Conservation (phyloP, 2,888 invertebrate species). For the Halocaridina rubra region DNA sequence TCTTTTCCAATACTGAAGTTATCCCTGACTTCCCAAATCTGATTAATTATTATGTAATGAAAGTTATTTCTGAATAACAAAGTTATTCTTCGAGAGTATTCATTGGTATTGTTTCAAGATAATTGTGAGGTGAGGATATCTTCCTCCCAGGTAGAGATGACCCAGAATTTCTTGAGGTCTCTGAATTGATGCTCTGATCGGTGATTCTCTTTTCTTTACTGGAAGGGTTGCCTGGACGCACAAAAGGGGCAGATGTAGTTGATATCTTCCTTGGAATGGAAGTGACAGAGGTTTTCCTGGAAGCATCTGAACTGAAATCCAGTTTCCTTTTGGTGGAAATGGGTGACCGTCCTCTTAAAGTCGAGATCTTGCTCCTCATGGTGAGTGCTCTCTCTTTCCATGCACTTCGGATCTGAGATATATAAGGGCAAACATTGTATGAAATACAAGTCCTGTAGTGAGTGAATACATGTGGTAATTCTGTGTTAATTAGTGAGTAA, state of each 20-base stretch:
- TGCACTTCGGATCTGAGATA: not conserved
- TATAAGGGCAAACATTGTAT: too few species aligned
- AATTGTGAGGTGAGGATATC: not conserved
- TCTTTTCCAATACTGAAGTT: too few species aligned
- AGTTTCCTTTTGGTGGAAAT: not conserved
- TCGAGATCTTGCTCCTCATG: not conserved
- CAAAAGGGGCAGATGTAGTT: not conserved
- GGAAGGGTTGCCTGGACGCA: not conserved
- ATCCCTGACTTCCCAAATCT: too few species aligned
- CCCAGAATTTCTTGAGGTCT: not conserved
- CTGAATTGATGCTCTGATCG: not conserved
- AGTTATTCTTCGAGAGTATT: not conserved
- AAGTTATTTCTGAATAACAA: too few species aligned
- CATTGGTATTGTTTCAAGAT: conserved; percentile 5
- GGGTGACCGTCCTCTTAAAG: not conserved
- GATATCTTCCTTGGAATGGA: conserved; percentile 10
- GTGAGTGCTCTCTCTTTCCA: not conserved
- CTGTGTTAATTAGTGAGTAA: too few species aligned
- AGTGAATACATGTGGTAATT: too few species aligned
- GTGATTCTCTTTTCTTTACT: not conserved
- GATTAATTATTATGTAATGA: too few species aligned
- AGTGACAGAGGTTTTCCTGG: conserved; percentile 39
- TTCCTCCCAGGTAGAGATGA: not conserved
- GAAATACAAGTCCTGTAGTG: too few species aligned
- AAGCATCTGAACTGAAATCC: conserved; percentile 24